These are phyloP conservation scores for Phylloscopus whistleri DNA, from an alignment of 2,113 vertebrate species.

Conservation along the genomic window DNA sequence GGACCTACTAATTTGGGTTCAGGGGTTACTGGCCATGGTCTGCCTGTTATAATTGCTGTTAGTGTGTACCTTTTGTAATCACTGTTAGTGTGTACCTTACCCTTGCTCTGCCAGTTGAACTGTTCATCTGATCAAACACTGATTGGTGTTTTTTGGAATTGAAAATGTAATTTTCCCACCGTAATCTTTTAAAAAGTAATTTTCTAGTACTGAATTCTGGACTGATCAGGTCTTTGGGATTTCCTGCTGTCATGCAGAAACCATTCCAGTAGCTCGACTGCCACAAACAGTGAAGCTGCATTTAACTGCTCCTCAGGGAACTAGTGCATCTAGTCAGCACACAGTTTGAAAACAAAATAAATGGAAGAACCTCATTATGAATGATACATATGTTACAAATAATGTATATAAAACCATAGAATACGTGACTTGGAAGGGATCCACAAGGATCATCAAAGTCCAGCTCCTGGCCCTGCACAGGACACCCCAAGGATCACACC, in stretches of 20 bases:
- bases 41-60: neutral
- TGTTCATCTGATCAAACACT: neutral
- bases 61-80: neutral
- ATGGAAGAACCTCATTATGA: neutral
- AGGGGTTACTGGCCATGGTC: neutral
- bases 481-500: neutral
- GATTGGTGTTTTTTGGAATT: neutral
- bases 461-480: neutral
- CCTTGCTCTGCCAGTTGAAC: neutral
- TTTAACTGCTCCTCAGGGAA: neutral
- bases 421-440: neutral
- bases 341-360: neutral
- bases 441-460: neutral
- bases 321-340: neutral
- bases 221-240: neutral
- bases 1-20: neutral
- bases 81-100: neutral
- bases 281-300: neutral
- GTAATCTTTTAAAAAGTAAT: neutral
- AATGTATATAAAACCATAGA: neutral
- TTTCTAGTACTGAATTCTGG: neutral
- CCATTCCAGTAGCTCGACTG: neutral
- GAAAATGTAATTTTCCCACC: neutral
- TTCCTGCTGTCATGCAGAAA: neutral
- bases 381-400: neutral